These are phyloP conservation scores for Scaptomyza graminum DNA, from an alignment of 1,140 invertebrate species.

Conservation along the genomic window DNA sequence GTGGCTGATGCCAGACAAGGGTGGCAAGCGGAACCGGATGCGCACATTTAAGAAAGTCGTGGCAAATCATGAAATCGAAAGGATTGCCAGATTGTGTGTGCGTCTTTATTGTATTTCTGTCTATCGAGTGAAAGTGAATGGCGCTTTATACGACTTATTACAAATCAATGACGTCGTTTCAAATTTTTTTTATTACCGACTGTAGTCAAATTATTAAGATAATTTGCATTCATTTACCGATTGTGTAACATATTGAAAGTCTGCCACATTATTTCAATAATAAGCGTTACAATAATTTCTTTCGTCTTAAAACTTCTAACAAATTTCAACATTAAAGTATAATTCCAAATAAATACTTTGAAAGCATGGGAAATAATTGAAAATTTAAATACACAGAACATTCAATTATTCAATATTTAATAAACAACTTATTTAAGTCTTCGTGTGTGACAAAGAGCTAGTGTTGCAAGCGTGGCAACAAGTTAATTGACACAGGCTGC, in stretches of 20 bases:
- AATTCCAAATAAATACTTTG: too few relatives aligned
- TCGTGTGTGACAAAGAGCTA: slow-evolving; percentile 2
- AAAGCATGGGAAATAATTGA: too few relatives aligned
- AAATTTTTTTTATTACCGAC: slow-evolving; percentile 14
- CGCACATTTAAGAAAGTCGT: slow-evolving; percentile 65
- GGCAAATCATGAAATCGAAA: slow-evolving; percentile 53
- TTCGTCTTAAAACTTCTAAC: too few relatives aligned
- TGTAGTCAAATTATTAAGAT: background rate
- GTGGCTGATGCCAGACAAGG: slow-evolving; percentile 14
- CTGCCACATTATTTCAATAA: too few relatives aligned
- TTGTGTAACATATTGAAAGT: slow-evolving; percentile 18
- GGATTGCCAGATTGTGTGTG: slow-evolving; percentile 38
- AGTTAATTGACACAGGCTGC: background rate
- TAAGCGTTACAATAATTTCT: too few relatives aligned
- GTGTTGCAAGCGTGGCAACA: slow-evolving; percentile 20
- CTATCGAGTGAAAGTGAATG: slow-evolving; percentile 54
- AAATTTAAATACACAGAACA: too few relatives aligned
- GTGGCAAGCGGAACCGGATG: slow-evolving; percentile 59
- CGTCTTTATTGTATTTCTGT: slow-evolving; percentile 6
- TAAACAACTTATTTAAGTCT: too few relatives aligned
- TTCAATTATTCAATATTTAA: too few relatives aligned
- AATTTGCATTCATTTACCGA: slow-evolving; percentile 6
- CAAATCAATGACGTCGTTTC: slow-evolving; percentile 66
- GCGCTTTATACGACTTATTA: slow-evolving; percentile 30
- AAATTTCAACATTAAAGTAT: too few relatives aligned